These are phyloP conservation scores for Antennarius maculatus DNA, from an alignment of 2,797 vertebrate species.

Conservation along the genomic window DNA sequence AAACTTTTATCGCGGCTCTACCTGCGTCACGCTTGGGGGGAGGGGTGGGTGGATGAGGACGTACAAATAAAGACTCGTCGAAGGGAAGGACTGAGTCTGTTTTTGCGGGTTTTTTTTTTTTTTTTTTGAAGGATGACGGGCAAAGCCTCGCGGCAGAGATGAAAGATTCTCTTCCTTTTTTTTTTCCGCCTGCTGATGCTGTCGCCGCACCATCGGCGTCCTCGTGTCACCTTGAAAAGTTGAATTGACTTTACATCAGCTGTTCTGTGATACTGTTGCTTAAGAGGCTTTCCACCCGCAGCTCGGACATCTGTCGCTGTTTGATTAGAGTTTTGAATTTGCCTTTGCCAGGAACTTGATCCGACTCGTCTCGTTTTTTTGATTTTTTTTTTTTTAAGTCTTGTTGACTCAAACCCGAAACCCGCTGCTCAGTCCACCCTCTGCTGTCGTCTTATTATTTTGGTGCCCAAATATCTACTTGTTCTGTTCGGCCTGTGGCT, in stretches of 20 bases:
- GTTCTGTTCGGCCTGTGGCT: background rate
- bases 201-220: conserved; percentile 39
- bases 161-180: conserved; percentile 39
- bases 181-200: conserved; percentile 18
- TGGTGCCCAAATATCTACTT: background rate
- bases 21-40: background rate
- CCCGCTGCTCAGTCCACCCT: background rate
- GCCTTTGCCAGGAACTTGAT: conserved; percentile 12
- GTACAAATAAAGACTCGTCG: conserved; percentile 1
- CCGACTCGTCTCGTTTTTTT: no score
- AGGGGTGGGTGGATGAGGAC: background rate
- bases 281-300: conserved; percentile 17
- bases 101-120: conserved; percentile 1
- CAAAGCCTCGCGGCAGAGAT: conserved; percentile 43
- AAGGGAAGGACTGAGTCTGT: background rate
- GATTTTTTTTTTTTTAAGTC: background rate
- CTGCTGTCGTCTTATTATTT: background rate
- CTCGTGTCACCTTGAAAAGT: conserved; percentile 68
- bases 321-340: conserved; percentile 41
- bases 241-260: conserved; percentile 45
- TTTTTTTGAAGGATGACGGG: conserved; percentile 23
- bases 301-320: conserved; percentile 25
- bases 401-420: background rate
- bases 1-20: background rate
- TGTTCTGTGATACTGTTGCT: conserved; percentile 35